Percentiles rank a stretch among this genome's conserved stretches.
phyloP scores from a whole-genome alignment of 2,888 invertebrate genomes.

The Drosophila gaucha region DNA sequence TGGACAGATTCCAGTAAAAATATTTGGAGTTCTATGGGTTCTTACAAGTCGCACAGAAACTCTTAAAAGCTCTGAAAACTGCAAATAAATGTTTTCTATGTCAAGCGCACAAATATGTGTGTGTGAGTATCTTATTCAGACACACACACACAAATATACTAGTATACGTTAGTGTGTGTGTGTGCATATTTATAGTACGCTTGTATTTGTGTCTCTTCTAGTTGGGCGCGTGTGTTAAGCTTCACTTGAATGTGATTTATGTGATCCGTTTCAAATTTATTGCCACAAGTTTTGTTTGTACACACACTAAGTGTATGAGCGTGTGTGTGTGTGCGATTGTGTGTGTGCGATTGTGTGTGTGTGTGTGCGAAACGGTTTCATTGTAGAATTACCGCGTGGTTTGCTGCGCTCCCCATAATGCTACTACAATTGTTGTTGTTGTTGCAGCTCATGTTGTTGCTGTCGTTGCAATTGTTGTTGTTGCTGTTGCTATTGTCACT shows the following conservation, averaged over 20 bases:
- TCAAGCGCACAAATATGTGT: conserved; percentile 25
- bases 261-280: conserved; percentile 83
- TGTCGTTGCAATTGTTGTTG: conserved; percentile 16
- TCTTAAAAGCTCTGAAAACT: conserved; percentile 14
- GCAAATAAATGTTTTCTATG: conserved; percentile 48
- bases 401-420: conserved; percentile 44
- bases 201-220: conserved; percentile 62
- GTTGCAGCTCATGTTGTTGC: conserved; percentile 35
- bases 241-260: conserved; percentile 84
- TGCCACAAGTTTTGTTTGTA: conserved; percentile 76
- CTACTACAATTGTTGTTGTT: conserved; percentile 43
- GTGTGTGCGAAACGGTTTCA: conserved; percentile 55
- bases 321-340: conserved; percentile 3
- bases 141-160: neutral
- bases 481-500: conserved; percentile 48
- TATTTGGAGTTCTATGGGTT: neutral
- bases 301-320: conserved; percentile 31
- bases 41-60: neutral
- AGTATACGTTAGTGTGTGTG: neutral
- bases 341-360: conserved; percentile 17
- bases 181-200: conserved; percentile 31
- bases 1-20: too few species aligned
- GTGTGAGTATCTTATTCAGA: conserved; percentile 12
- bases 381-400: conserved; percentile 71
- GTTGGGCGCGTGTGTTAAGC: conserved; percentile 80